Base-by-base conservation (phyloP, 2,888 invertebrate species). In the Luperina testacea region DNA sequence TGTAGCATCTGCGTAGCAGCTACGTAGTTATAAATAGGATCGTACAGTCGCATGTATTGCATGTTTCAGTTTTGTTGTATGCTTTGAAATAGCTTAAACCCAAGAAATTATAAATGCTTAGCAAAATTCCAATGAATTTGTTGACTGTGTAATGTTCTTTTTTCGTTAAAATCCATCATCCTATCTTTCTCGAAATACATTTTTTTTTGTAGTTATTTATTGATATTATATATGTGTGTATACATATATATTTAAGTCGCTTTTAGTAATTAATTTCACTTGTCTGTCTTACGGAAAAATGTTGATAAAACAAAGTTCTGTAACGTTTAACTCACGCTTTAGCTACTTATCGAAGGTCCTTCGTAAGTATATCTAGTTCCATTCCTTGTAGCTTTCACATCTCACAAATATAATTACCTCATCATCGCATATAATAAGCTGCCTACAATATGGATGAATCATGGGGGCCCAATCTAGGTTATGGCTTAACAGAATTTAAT, bases 1-100 rank as follows among this genome's bases (percentile, higher is more conserved):
- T 59, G 81, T 81, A 77, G 81, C 69, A 63, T 27, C 68, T 69
- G 77, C 82, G 81, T 81, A 81, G 82, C 82, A 57, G 72, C 78
- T 82, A 77, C 77, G 59, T 53, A 82, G 59, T 38, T 51, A 24
- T 57, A 64, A 69, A 61, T 51, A 59, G n/a, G n/a, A 27, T 45
- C 32, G 51, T 70, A 2, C 27, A 45, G 24, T 61, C 32, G 0
- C 11, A 75, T n/a, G 0, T 48, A 38, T 67, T 45, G 27, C n/a
- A 24, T 59, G 20, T 61, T 72, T 72, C 8, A 42, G 15, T 51
- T 65, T n/a, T 53, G 2, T 73, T 73, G 9, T 20, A 13, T 20
- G 51, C 11, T 67, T 67, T 57, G 24, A 1, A 78, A 57, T 24
- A 0, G 9, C 0, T 32, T 32, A 42, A 27, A 51, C 38, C 48